Percentiles rank a stretch among this genome's conserved stretches.
phyloP scores from a whole-genome alignment of 2,113 vertebrate genomes.

The Aleadryas rufinucha region DNA sequence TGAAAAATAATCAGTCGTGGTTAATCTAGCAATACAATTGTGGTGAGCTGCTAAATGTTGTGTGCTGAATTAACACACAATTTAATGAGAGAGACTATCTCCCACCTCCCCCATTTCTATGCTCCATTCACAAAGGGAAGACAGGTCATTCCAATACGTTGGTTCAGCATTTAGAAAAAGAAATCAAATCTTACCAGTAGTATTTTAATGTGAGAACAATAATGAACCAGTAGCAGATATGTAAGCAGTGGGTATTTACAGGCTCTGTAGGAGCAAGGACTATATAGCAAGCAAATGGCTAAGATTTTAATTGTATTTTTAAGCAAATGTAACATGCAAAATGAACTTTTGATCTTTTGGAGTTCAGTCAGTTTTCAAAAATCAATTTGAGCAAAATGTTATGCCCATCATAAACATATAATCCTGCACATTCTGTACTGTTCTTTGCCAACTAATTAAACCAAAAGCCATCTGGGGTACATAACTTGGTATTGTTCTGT shows the following conservation, averaged over 20 bases:
- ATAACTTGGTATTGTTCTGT: not conserved
- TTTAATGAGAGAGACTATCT: not conserved
- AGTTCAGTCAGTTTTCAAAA: not conserved
- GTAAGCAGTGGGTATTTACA: not conserved
- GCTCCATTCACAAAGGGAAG: not conserved
- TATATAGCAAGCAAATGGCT: not conserved
- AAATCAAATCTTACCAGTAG: not conserved
- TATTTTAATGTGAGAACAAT: not conserved
- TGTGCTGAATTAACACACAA: not conserved
- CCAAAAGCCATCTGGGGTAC: not conserved
- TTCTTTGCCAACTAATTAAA: conserved; percentile 5
- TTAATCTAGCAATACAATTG: not conserved
- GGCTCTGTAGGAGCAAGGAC: not conserved
- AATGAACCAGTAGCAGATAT: not conserved
- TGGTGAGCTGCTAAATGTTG: not conserved
- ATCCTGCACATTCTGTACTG: not conserved
- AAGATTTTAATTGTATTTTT: not conserved
- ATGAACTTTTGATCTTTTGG: not conserved
- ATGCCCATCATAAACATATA: not conserved
- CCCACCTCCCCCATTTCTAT: not conserved
- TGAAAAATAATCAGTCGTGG: not conserved
- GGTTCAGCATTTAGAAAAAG: not conserved
- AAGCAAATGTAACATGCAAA: not conserved
- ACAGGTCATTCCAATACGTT: not conserved
- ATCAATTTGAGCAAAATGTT: not conserved